Percentiles rank a stretch among this genome's conserved stretches.
Evolutionary conservation across 2,797 vertebrate species (phyloP).

Genomic region (Sebastes paucispinis): DNA sequence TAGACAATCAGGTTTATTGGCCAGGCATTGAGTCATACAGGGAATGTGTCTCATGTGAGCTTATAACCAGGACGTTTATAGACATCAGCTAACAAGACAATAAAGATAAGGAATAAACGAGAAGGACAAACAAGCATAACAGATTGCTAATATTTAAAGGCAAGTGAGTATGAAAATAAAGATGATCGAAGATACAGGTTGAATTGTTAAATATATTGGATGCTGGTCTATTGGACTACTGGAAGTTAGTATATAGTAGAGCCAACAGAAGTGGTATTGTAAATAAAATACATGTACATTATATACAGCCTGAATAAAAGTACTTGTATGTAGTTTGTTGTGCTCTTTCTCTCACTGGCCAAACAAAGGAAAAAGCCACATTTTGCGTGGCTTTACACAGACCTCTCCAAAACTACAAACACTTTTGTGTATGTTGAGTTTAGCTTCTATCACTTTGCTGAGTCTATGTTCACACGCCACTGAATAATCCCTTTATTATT

Average conservation of each 20-base stretch:
- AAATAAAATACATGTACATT: background rate
- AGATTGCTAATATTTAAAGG: too few species aligned
- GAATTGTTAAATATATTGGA: background rate
- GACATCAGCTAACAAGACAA: background rate
- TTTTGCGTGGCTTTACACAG: too few species aligned
- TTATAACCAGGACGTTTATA: conserved; percentile 1
- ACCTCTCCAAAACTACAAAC: too few species aligned
- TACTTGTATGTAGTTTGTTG: too few species aligned
- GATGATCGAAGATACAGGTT: background rate
- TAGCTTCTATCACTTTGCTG: too few species aligned
- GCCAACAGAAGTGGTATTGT: background rate
- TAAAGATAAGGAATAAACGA: background rate
- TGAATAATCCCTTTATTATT: too few species aligned
- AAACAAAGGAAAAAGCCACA: too few species aligned
- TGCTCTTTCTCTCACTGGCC: too few species aligned
- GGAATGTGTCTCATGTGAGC: background rate
- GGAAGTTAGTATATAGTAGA: background rate
- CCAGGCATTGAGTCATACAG: background rate
- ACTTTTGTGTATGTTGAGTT: too few species aligned
- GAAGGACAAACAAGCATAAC: background rate
- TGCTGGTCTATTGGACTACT: background rate
- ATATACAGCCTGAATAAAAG: background rate
- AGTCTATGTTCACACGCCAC: too few species aligned
- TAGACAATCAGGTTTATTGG: background rate
- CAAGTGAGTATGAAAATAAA: background rate